Evolutionary conservation across 2,888 invertebrate species (phyloP), one percentile per base, ranked within the genome.

Genomic region (Coremacera marginata): DNA sequence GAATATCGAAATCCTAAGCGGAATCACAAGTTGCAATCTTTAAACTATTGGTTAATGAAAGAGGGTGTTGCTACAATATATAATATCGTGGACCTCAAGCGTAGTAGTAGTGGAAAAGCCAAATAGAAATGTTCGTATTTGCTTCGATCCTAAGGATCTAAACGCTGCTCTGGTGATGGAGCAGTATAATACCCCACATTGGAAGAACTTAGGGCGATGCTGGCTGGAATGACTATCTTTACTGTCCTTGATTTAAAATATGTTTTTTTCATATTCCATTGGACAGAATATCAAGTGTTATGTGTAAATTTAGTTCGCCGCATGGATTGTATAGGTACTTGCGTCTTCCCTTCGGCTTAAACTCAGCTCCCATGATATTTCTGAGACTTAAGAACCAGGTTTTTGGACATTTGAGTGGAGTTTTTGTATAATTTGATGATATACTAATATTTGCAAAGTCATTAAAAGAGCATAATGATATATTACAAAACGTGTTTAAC

Each of bases 321-420:
- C 37, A 37, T 37, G 37, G 37, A 37, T 37, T 37, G 37, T 37
- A 37, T 7, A 37, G 8, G 8, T 37, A 37, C 7, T 37, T 37
- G 37, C 37, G 37, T 4, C 37, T 37, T 37, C 37, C 37, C 37
- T 37, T 37, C 37, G 37, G 37, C 5, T 37, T 37, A 37, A 37
- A 37, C 1, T 8, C 37, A 37, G 37, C 37, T 37, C 76, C 67
- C 71, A 79, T 77, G 76, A 57, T 72, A 72, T 79, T 76, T 68
- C 79, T 75, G 75, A 79, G 74, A 67, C 79, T 49, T 84, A 84
- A 78, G 73, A 78, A 55, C 77, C 80, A 76, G 57, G 75, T 63
- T 2, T 73, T 78, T 70, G 62, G 73, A 34, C 55, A 76, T 31
- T 51, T 78, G 5, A 37, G 55, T 22, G 63, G 73, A n/a, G 74